Percentiles rank a stretch among this genome's conserved stretches.
These are phyloP conservation scores for Argyresthia albistria DNA, from an alignment of 2,888 invertebrate genomes.

Conservation along the genomic window DNA sequence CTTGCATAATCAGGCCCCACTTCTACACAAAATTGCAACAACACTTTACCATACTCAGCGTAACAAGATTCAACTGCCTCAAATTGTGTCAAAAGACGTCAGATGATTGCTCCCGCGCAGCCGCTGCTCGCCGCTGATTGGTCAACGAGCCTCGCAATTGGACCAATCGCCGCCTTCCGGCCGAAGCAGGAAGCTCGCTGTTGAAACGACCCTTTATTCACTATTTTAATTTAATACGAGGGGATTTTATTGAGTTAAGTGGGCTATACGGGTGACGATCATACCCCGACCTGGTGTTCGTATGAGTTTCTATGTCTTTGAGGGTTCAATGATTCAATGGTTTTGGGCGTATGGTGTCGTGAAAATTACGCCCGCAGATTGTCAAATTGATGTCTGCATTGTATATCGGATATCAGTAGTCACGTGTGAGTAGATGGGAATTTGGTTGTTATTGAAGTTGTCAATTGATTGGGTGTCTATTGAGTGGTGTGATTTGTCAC, in stretches of 20 bases:
- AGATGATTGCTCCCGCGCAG: constrained; percentile 1
- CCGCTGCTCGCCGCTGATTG: constrained; percentile 45
- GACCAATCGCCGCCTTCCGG: constrained; percentile 68
- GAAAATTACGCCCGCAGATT: constrained; percentile 43
- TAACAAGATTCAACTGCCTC: no score
- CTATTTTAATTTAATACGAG: constrained; percentile 66
- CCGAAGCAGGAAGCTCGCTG: constrained; percentile 52
- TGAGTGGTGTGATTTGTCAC: no score
- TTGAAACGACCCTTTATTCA: constrained; percentile 56
- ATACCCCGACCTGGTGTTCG: background rate
- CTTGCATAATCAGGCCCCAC: no score
- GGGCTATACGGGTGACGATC: constrained; percentile 45
- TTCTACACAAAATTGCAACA: no score
- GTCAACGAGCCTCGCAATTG: constrained; percentile 62
- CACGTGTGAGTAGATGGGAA: constrained; percentile 26
- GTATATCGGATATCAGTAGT: background rate
- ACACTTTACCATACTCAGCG: no score
- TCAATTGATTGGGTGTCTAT: background rate
- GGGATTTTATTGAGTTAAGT: constrained; percentile 70
- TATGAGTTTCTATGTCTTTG: background rate
- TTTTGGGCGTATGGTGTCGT: background rate
- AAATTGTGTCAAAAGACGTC: constrained; percentile 4
- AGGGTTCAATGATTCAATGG: background rate
- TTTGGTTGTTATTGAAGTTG: constrained; percentile 27
- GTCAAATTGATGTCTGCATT: constrained; percentile 21